Conservation (phyloP, 2,797 vertebrate species). For the Hemitrygon akajei region DNA sequence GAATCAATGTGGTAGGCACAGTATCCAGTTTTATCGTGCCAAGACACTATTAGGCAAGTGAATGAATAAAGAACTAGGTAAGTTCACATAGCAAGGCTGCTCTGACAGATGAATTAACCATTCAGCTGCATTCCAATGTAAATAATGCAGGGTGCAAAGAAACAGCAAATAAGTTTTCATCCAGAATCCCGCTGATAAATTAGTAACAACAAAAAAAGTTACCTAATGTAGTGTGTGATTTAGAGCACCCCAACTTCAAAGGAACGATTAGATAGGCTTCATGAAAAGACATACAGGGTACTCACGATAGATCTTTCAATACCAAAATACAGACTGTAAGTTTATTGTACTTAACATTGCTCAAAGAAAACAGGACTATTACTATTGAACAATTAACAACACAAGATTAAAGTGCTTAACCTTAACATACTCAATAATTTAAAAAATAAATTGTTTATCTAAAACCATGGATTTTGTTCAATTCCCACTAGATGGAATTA, state of each 20-base stretch:
- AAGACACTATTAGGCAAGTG: not conserved
- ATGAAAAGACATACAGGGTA: not conserved
- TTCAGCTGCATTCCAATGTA: not conserved
- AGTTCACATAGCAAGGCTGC: not conserved
- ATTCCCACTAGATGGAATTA: not conserved
- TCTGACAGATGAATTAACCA: not conserved
- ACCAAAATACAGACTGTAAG: not conserved
- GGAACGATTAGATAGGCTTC: not conserved
- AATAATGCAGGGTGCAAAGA: not conserved
- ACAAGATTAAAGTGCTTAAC: not conserved
- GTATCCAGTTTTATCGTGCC: not conserved
- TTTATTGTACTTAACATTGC: not conserved
- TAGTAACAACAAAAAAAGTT: not conserved
- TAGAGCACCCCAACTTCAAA: no score
- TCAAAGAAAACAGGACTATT: not conserved
- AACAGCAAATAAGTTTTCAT: not conserved
- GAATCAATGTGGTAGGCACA: not conserved
- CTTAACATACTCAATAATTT: not conserved
- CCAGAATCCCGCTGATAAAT: not conserved
- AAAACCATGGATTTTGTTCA: not conserved
- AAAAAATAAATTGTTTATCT: not conserved
- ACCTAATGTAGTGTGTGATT: not conserved
- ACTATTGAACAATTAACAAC: not conserved
- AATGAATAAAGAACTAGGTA: not conserved
- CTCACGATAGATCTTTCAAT: not conserved